Percentiles rank a stretch among this genome's conserved stretches.
Conservation (phyloP, 2,888 invertebrate genomes). For the Petrophora chlorosata region DNA sequence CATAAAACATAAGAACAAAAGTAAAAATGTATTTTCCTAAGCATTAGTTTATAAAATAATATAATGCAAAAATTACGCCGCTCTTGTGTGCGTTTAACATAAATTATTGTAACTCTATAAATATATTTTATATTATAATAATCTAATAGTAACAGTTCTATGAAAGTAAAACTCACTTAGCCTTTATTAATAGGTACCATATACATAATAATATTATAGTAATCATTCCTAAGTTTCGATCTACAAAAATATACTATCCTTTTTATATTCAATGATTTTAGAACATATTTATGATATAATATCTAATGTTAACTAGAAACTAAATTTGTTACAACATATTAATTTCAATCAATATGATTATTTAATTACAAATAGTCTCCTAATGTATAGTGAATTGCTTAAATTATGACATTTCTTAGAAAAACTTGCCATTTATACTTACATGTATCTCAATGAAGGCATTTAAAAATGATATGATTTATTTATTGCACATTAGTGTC, state of each 20-base stretch:
- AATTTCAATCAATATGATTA: not conserved
- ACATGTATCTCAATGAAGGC: not conserved
- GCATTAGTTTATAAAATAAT: not conserved
- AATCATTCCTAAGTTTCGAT: not conserved
- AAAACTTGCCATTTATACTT: not conserved
- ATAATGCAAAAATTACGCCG: not conserved
- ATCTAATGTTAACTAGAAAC: too few relatives aligned
- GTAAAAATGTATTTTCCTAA: not conserved
- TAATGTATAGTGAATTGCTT: slow-evolving; percentile 9
- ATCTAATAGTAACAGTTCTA: too few relatives aligned
- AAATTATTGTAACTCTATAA: slow-evolving; percentile 6
- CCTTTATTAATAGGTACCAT: too few relatives aligned
- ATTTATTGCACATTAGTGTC: slow-evolving; percentile 30
- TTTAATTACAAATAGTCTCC: not conserved
- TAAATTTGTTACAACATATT: not conserved
- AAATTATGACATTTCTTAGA: slow-evolving; percentile 1
- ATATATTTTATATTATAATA: too few relatives aligned
- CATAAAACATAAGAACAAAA: slow-evolving; percentile 1
- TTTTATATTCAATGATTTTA: not conserved
- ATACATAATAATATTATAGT: too few relatives aligned
- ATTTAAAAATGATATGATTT: slow-evolving; percentile 29
- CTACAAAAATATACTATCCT: slow-evolving; percentile 18
- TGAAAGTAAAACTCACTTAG: too few relatives aligned
- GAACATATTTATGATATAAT: not conserved
- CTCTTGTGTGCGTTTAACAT: slow-evolving; percentile 10